Base-by-base conservation (phyloP, 1,140 invertebrate genomes). In the Sycophila sp. region DNA sequence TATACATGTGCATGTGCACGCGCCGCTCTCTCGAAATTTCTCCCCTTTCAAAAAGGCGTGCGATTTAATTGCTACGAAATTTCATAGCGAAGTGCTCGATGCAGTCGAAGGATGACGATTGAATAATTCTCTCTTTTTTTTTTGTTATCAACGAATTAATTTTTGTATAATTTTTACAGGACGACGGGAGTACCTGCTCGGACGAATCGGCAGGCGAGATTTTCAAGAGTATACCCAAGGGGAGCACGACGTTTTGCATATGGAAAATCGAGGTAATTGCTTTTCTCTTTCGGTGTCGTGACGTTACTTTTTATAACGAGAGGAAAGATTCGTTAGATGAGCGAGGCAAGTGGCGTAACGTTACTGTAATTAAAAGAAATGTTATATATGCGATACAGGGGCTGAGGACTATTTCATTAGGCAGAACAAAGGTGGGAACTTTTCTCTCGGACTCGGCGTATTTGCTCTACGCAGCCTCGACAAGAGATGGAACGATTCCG, bases 401-500 rank as follows among this genome's bases (percentile, higher is more conserved):
- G 76, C 87, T 95, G 76, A 89, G 91, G 36, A 88, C 95, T 10
- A 91, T 93, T 49, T 87, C 93, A 15, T 84, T 96, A 13, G 90
- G 22, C 89, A 90, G 76, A 90, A 91, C 59, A 24, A 91, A 94
- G 79, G 94, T 94, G 84, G 95, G 95, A 24, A 92, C 89, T 58
- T 97, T 97, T 85, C 92, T 93, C 82, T 92, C 94, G 77, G 92
- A 92, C 28, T 94, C 96, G 72, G 94, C 94, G 0, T 97, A 97
- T 83, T 90, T 97, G 58, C 87, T 97, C 72, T 93, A 95, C 78
- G 93, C 93, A 13, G 92, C 93, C 55, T 93, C 91, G 0, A 86
- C 91, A 71, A 87, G 80, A 77, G 81, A 84, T 75, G 80, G 81
- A 13, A 65, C 80, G 28, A 77, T 85, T 56, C 80, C 84, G 28